Conservation (phyloP, 2,797 vertebrate genomes). For the Botia almorhae region DNA sequence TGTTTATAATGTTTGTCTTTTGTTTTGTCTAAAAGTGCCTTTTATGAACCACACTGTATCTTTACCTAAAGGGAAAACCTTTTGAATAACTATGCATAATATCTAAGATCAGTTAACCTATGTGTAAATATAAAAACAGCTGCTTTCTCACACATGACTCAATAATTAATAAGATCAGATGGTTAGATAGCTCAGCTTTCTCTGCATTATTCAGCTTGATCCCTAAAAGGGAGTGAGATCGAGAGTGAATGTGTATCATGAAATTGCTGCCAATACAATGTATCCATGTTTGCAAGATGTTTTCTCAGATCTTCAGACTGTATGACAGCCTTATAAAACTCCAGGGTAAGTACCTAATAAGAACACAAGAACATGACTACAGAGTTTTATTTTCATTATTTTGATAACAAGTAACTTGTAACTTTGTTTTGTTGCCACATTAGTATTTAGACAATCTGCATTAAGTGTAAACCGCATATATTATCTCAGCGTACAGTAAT, state of each 20-base stretch:
- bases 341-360: neutral
- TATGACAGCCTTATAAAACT: too few species aligned
- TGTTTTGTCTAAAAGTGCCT: neutral
- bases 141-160: slow-evolving; percentile 16
- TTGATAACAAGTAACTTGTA: neutral
- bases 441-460: neutral
- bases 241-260: slow-evolving; percentile 7
- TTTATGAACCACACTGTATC: neutral
- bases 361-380: neutral
- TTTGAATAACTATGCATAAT: neutral
- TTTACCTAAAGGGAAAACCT: neutral
- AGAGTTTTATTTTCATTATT: slow-evolving; percentile 1
- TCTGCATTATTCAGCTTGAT: slow-evolving; percentile 53
- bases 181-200: slow-evolving; percentile 48
- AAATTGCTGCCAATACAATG: neutral
- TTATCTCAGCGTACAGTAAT: neutral
- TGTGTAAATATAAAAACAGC: neutral
- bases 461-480: neutral
- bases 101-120: neutral
- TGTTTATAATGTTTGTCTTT: slow-evolving; percentile 3
- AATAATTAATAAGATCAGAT: slow-evolving; percentile 51
- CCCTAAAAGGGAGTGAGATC: neutral
- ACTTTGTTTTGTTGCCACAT: neutral
- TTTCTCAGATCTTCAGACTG: too few species aligned
- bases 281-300: neutral